These are phyloP conservation scores for Oscheius sp. DNA, from an alignment of 1,140 invertebrate genomes.

Conservation along the genomic window DNA sequence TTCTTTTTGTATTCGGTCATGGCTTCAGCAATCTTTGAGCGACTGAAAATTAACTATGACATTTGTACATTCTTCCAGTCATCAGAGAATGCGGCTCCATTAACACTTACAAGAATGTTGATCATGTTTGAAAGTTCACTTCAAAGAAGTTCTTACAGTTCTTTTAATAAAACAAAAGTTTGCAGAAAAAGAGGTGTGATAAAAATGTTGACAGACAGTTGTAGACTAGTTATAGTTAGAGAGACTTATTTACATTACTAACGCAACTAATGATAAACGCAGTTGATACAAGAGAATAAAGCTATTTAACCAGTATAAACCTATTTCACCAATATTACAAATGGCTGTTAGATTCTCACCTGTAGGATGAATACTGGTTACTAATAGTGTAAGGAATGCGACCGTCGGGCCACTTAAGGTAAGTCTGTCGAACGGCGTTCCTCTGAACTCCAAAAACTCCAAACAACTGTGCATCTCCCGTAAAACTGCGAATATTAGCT, in stretches of 20 bases:
- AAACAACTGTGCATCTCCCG: slow-evolving; percentile 44
- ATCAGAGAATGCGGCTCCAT: slow-evolving; percentile 6
- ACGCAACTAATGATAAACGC: too few species aligned
- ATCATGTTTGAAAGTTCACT: too few species aligned
- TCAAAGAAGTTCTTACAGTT: too few species aligned
- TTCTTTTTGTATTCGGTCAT: slow-evolving; percentile 46
- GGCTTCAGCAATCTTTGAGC: slow-evolving; percentile 48
- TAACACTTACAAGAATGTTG: background rate
- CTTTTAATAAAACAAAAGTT: too few species aligned
- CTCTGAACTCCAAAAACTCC: slow-evolving; percentile 47
- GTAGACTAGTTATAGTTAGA: too few species aligned
- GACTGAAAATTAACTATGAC: slow-evolving; percentile 31
- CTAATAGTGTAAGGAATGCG: slow-evolving; percentile 42
- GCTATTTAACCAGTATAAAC: too few species aligned
- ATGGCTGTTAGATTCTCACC: too few species aligned
- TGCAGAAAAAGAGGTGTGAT: too few species aligned
- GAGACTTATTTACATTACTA: too few species aligned
- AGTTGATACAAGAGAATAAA: too few species aligned
- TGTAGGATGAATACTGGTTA: slow-evolving; percentile 36
- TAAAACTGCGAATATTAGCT: slow-evolving; percentile 38
- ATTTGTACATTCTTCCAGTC: background rate
- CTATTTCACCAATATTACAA: too few species aligned
- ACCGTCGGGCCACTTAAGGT: slow-evolving; percentile 51
- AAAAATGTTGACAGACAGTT: too few species aligned
- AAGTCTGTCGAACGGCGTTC: slow-evolving; percentile 53